phyloP scores from a whole-genome alignment of 2,797 vertebrate genomes.

The Fistularia commersonii region DNA sequence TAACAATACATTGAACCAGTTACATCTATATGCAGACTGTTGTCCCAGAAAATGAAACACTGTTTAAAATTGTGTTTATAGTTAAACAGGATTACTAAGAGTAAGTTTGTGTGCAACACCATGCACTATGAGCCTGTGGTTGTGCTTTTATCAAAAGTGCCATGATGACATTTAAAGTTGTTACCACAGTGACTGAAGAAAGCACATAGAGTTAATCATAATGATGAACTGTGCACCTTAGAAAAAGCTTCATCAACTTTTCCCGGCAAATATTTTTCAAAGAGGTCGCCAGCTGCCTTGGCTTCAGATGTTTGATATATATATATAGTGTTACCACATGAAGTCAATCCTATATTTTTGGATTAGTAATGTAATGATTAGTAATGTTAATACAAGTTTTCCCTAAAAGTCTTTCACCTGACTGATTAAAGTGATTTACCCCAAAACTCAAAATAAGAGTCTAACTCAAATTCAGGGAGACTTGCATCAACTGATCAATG shows the following conservation, averaged over 20 bases:
- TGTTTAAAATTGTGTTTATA: slow-evolving; percentile 5
- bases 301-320: no score
- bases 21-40: slow-evolving; percentile 23
- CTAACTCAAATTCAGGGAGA: no score
- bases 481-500: no score
- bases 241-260: slow-evolving; percentile 2
- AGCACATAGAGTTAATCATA: background rate
- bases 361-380: no score
- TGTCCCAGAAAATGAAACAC: slow-evolving; percentile 4
- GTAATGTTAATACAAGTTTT: no score
- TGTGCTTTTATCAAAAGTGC: background rate
- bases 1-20: slow-evolving; percentile 25
- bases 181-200: background rate
- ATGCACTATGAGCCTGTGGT: background rate
- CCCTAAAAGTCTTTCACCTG: no score
- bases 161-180: background rate
- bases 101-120: background rate
- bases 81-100: slow-evolving; percentile 4
- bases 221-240: background rate
- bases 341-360: no score
- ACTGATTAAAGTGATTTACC: no score
- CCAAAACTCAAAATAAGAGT: no score
- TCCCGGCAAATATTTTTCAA: no score
- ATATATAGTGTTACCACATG: no score
- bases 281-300: no score